phyloP scores from a whole-genome alignment of 2,888 invertebrate genomes.

The Antheraea assamensis region DNA sequence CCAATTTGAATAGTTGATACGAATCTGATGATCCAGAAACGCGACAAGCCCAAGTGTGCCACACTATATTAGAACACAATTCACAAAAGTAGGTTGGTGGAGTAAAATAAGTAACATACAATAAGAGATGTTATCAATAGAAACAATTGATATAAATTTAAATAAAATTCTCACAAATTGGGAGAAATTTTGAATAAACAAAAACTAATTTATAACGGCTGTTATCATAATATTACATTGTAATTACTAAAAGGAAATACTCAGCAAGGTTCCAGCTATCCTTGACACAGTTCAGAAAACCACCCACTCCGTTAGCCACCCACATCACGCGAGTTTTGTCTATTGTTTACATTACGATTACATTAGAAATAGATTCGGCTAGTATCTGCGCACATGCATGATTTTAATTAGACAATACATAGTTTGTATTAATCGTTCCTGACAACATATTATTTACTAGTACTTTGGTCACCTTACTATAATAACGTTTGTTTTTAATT shows the following conservation, averaged over 20 bases:
- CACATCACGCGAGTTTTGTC: constrained; percentile 36
- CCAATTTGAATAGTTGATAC: too few species aligned
- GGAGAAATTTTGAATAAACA: neutral
- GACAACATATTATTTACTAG: neutral
- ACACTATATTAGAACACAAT: too few species aligned
- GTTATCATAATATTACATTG: neutral
- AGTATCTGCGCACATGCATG: neutral
- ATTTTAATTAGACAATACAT: neutral
- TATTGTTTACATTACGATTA: constrained; percentile 28
- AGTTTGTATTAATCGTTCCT: neutral
- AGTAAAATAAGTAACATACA: too few species aligned
- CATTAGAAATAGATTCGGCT: constrained; percentile 18
- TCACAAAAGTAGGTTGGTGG: too few species aligned
- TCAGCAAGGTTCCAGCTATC: constrained; percentile 52
- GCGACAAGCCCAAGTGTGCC: too few species aligned
- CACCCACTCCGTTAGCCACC: constrained; percentile 55
- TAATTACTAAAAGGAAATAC: constrained; percentile 23
- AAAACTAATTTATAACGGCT: too few species aligned
- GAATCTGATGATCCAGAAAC: too few species aligned
- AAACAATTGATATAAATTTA: too few species aligned
- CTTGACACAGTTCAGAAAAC: constrained; percentile 61
- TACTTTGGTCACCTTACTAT: neutral
- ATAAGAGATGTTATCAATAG: too few species aligned
- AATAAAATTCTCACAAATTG: neutral
- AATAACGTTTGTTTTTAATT: too few species aligned